These are phyloP conservation scores for Poeciliopsis occidentalis DNA, from an alignment of 2,113 vertebrate species.

Conservation along the genomic window DNA sequence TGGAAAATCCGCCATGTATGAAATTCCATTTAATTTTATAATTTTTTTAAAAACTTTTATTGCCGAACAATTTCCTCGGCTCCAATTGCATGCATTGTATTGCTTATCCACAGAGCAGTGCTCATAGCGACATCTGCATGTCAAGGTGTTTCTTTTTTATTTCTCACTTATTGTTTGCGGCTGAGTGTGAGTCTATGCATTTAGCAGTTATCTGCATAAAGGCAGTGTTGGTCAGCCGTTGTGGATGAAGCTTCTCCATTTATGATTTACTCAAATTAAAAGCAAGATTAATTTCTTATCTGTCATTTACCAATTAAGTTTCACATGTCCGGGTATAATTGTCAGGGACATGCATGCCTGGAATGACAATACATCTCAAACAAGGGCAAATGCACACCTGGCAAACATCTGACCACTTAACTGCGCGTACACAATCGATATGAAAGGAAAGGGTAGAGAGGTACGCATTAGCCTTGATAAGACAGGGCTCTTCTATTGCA, in stretches of 20 bases:
- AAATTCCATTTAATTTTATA: constrained; percentile 1
- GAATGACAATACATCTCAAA: constrained; percentile 20
- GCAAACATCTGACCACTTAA: not conserved
- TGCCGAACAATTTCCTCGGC: not conserved
- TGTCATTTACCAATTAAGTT: constrained; percentile 39
- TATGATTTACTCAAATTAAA: constrained; percentile 34
- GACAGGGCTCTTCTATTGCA: constrained; percentile 15
- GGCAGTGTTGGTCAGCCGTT: constrained; percentile 7
- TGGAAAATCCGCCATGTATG: not conserved
- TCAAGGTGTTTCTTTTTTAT: constrained; percentile 23
- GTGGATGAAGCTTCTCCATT: constrained; percentile 16
- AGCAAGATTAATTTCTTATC: constrained; percentile 48
- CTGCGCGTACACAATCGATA: constrained; percentile 15
- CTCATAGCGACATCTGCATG: constrained; percentile 5
- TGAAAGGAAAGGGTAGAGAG: not conserved
- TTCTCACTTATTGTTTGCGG: constrained; percentile 2
- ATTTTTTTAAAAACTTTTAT: constrained; percentile 1
- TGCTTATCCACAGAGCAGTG: constrained; percentile 16
- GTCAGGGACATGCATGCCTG: constrained; percentile 8
- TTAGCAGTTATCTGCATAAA: constrained; percentile 23
- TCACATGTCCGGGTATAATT: constrained; percentile 27
- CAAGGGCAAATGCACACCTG: constrained; percentile 3
- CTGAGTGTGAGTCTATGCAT: constrained; percentile 11
- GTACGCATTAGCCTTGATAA: constrained; percentile 37
- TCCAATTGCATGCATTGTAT: constrained; percentile 20